Evolutionary conservation across 2,797 vertebrate genomes (phyloP), one percentile per base, ranked within the genome.

Genomic region (Erithacus rubecula): DNA sequence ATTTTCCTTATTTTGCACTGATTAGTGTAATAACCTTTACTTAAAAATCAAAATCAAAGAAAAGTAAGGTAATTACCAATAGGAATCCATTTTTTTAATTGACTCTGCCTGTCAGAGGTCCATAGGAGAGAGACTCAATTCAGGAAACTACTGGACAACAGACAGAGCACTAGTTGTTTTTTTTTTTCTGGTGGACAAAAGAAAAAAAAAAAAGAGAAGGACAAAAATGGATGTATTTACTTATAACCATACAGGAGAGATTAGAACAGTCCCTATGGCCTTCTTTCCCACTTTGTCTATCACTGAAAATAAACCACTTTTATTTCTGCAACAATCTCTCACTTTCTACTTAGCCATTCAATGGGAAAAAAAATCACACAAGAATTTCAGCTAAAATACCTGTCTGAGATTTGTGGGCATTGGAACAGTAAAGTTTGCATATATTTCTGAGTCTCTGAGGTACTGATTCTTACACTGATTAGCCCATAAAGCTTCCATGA

Each of bases 401-500:
- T 72, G 34, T 69, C 87, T 81, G 64, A 85, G 68, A 79, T 68
- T 64, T 77, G 47, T 47, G 24, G 68, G 59, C 46, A 75, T 11
- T 62, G 51, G 51, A 91, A 77, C 21, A 62, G 52, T 71, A 62
- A 47, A 94, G 59, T 71, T 76, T 87, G 49, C 56, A 62, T 43
- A 86, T 41, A 47, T 70, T 93, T 86, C 76, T 88, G n/a, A 80
- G 39, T 90, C 84, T 83, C 88, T 34, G 19, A 72, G 79, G 88
- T 84, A 65, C 36, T 49, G 39, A 72, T 89, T 87, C 75, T 87
- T 78, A 65, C 75, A 86, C 83, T 82, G 90, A 96, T 92, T 87
- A 92, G 83, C 90, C 90, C 72, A 74, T 93, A 93, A 93, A 83
- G 13, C 74, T 93, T 93, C 65, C 59, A 87, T 89, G 91, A 94